Evolutionary conservation across 2,888 invertebrate species (phyloP).

Genomic region (Peribatodes rhomboidaria): DNA sequence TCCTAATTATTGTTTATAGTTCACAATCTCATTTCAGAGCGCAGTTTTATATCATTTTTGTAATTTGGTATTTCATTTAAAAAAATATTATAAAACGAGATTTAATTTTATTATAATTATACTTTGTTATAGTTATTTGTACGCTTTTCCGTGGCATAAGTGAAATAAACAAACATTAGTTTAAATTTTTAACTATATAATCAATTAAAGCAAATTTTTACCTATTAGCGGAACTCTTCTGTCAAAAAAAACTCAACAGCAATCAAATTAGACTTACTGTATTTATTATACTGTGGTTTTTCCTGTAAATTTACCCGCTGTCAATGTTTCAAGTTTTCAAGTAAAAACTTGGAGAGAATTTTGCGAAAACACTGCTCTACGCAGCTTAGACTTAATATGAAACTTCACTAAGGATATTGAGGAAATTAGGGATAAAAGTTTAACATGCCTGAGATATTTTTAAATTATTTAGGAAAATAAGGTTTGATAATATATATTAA

Average conservation of each 20-base stretch:
- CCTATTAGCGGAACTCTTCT: not conserved
- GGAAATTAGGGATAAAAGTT: conserved; percentile 35
- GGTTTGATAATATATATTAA: no score
- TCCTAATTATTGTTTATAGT: no score
- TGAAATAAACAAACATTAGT: no score
- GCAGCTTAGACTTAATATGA: conserved; percentile 54
- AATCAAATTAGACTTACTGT: conserved; percentile 16
- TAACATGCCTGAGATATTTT: conserved; percentile 6
- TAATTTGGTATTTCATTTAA: no score
- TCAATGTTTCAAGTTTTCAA: conserved; percentile 69
- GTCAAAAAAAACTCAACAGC: not conserved
- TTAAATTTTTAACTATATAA: not conserved
- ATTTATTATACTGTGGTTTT: conserved; percentile 12
- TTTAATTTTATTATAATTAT: no score
- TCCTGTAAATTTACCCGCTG: conserved; percentile 67
- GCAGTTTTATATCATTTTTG: no score
- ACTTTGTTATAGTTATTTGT: no score
- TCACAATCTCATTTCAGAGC: no score
- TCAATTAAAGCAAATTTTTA: not conserved
- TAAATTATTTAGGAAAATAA: no score
- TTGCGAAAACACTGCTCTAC: conserved; percentile 45
- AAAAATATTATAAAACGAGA: no score
- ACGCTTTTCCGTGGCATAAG: no score
- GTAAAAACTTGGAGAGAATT: conserved; percentile 60
- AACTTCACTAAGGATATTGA: conserved; percentile 54